Evolutionary conservation across 1,140 invertebrate species (phyloP), one percentile per base, ranked within the genome.

Genomic region (Bombyx mandarina): DNA sequence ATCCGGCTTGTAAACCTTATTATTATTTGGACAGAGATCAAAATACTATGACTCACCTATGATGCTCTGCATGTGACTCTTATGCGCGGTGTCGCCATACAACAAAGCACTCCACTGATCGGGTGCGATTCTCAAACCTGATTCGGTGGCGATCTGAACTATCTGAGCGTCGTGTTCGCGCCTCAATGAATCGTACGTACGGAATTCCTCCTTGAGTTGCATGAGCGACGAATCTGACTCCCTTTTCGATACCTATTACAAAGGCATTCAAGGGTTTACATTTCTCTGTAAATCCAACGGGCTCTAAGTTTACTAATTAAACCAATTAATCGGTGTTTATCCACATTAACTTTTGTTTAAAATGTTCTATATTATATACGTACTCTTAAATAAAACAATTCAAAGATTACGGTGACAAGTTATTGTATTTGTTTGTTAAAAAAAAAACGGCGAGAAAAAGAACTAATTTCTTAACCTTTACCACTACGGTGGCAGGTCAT

Each of bases 41-140:
- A 18, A 18, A 18, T 18, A 42, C 35, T 18, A 10, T 44, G 35
- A 54, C 53, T 49, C 45, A 69, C 63, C 94, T 71, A 99, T 98
- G 59, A 99, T 99, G 71, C 96, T 98, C 86, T 99, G 98, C 98
- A 99, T 99, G 77, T 99, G 97, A 18, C 97, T 98, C 81, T 99
- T 99, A 75, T 99, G 98, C 12, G 92, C 91, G 0, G 94, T 94
- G 79, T 99, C 98, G 1, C 98, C 98, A 80, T 99, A 99, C 1
- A 99, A 84, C 44, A 99, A 81, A 7, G 97, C 96, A 7, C 97
- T 98, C 98, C 98, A 99, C 77, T 99, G 98, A 77, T 99, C 98
- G 0, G 98, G 98, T 0, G 97, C 97, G 59, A 99, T 99, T 45
- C 98, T 90, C 6, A 99, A 88, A 8, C 98, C 98, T 12, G 97